phyloP scores from a whole-genome alignment of 35 echinoderm and acorn worm species.

The Anneissia japonica region DNA sequence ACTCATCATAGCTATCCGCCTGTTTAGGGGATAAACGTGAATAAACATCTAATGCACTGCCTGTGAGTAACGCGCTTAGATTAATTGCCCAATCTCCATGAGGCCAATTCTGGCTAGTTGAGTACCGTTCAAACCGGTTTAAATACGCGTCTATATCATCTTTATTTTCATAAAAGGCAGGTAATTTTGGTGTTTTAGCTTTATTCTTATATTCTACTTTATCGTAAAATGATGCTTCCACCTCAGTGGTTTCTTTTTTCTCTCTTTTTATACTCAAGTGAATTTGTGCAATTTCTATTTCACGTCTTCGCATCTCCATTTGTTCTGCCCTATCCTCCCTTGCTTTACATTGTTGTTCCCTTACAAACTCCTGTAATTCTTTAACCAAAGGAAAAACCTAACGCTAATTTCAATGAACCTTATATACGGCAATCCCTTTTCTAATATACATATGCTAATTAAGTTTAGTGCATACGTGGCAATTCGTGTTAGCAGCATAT shows the following conservation, averaged over 20 bases:
- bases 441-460: no score
- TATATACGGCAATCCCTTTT: background rate
- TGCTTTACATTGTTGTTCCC: background rate
- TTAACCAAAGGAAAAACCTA: background rate
- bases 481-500: no score
- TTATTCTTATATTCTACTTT: no score
- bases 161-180: slow-evolving; percentile 8
- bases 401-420: background rate
- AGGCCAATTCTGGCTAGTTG: slow-evolving; percentile 7
- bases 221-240: background rate
- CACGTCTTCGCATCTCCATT: background rate
- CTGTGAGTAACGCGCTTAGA: slow-evolving; percentile 13
- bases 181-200: slow-evolving; percentile 15
- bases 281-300: background rate
- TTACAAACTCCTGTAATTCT: background rate
- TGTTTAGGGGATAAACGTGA: background rate
- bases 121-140: slow-evolving; percentile 25
- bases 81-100: slow-evolving; percentile 21
- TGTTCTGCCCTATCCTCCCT: slow-evolving; percentile 1
- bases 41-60: slow-evolving; percentile 24
- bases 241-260: background rate
- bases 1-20: slow-evolving; percentile 32
- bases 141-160: slow-evolving; percentile 44
- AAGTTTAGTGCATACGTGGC: no score
- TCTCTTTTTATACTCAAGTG: background rate